Conservation (phyloP, 2,888 invertebrate species). For the Lasioglossum zephyrum region DNA sequence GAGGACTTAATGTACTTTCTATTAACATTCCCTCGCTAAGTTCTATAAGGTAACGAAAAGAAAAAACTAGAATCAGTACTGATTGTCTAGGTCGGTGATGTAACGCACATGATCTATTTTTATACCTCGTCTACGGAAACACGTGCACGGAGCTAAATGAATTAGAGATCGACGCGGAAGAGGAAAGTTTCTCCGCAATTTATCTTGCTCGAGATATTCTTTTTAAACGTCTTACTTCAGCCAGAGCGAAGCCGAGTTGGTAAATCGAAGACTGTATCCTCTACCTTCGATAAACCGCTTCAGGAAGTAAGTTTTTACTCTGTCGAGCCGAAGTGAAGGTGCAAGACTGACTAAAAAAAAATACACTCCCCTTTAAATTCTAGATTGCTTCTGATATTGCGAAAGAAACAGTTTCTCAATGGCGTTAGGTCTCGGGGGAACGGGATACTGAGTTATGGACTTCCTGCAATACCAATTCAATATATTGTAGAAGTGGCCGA, state of each 20-base stretch:
- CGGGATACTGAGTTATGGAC: not conserved
- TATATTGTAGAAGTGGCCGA: not conserved
- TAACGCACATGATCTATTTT: not conserved
- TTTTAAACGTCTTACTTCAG: not conserved
- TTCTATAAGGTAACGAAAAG: not conserved
- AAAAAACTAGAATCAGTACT: not conserved
- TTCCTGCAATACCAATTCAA: not conserved
- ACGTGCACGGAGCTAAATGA: slow-evolving; percentile 22
- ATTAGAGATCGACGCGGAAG: slow-evolving; percentile 20
- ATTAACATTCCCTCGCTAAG: no score
- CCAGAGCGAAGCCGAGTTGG: not conserved
- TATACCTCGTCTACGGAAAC: not conserved
- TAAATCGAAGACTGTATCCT: slow-evolving; percentile 7
- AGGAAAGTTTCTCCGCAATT: not conserved
- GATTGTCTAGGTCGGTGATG: not conserved
- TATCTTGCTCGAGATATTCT: not conserved
- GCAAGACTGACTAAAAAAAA: not conserved
- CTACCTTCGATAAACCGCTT: not conserved
- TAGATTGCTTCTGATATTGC: slow-evolving; percentile 3
- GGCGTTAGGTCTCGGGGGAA: not conserved
- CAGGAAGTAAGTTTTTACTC: not conserved
- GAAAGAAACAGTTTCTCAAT: not conserved
- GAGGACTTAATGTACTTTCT: no score
- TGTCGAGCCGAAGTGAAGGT: not conserved
- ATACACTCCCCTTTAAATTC: not conserved